phyloP scores from a whole-genome alignment of 2,797 vertebrate genomes.

The Gymnothorax javanicus region DNA sequence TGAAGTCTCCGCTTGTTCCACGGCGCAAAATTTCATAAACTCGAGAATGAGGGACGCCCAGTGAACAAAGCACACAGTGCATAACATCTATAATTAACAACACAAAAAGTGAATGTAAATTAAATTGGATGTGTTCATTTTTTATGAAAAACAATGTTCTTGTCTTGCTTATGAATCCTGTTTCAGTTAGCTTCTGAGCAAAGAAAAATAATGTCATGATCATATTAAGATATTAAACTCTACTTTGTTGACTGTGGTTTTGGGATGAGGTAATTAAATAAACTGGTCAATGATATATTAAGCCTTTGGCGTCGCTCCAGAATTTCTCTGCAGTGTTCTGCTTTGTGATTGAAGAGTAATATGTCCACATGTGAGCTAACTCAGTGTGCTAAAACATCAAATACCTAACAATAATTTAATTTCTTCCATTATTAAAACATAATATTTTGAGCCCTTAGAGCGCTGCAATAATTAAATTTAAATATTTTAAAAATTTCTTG shows the following conservation, averaged over 20 bases:
- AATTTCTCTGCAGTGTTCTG: background rate
- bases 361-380: background rate
- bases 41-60: background rate
- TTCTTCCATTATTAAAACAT: too few species aligned
- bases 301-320: background rate
- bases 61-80: background rate
- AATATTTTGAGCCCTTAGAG: too few species aligned
- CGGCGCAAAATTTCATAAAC: background rate
- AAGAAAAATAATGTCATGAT: background rate
- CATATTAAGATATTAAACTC: background rate
- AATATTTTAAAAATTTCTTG: too few species aligned
- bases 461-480: too few species aligned
- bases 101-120: background rate
- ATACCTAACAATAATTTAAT: too few species aligned
- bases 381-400: background rate
- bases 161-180: background rate
- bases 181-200: background rate
- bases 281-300: background rate
- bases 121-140: slow-evolving; percentile 1
- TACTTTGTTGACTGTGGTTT: background rate
- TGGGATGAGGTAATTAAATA: background rate
- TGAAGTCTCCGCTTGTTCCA: slow-evolving; percentile 1
- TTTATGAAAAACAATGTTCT: background rate
- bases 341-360: background rate
- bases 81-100: slow-evolving; percentile 10